These are phyloP conservation scores for Automeris io DNA, from an alignment of 2,888 invertebrate genomes.

Conservation along the genomic window DNA sequence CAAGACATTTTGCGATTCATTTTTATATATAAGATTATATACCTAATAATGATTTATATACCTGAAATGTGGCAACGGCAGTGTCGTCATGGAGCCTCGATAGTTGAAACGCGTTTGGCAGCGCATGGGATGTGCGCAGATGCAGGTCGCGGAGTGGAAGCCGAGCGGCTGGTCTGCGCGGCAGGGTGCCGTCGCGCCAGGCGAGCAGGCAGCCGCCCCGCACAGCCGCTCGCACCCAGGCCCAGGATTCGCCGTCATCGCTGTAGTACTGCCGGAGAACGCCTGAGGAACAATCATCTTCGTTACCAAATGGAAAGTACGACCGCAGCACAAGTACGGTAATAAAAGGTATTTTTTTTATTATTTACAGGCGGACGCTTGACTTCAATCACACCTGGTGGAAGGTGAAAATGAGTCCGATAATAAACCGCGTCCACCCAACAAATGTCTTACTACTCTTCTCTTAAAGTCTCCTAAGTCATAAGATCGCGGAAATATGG, in stretches of 20 bases:
- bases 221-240: conserved; percentile 68
- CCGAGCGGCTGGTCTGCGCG: conserved; percentile 56
- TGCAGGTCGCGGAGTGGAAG: conserved; percentile 61
- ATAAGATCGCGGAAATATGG: too few relatives aligned
- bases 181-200: conserved; percentile 69
- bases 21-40: not conserved
- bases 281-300: too few relatives aligned
- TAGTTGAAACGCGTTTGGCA: conserved; percentile 68
- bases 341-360: too few relatives aligned
- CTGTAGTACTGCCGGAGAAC: conserved; percentile 68
- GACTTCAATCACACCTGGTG: too few relatives aligned
- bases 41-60: conserved; percentile 16
- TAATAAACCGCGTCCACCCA: too few relatives aligned
- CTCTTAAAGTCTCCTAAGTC: too few relatives aligned
- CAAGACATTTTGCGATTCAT: too few relatives aligned
- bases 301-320: too few relatives aligned
- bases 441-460: too few relatives aligned
- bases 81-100: conserved; percentile 64
- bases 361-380: too few relatives aligned
- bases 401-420: too few relatives aligned
- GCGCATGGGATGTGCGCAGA: conserved; percentile 46
- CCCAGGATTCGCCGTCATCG: conserved; percentile 54
- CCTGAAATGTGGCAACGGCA: conserved; percentile 72
- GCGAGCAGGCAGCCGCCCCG: conserved; percentile 60
- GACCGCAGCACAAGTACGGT: too few relatives aligned